A percentile compares a stretch with the other conserved stretches of the same genome.
Evolutionary conservation across 1,140 invertebrate genomes (phyloP).

Genomic region (Trigoniulus corallinus): DNA sequence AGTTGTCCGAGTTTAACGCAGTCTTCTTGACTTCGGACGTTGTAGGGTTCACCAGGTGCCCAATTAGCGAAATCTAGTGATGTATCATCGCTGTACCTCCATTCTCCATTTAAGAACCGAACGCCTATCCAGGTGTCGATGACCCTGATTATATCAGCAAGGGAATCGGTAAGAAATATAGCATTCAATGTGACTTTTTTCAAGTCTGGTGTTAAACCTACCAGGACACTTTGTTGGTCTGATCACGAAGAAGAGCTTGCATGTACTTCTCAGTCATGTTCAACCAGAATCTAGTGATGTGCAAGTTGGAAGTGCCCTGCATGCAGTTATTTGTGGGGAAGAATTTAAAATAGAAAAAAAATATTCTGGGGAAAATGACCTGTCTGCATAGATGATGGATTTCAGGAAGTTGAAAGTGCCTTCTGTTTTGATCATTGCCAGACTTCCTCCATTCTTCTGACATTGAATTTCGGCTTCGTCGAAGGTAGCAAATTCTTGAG

Average conservation of each 20-base stretch:
- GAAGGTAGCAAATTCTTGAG: neutral
- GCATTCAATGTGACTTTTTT: neutral
- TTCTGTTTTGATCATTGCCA: slow-evolving; percentile 2
- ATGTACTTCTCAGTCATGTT: neutral
- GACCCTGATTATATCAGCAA: neutral
- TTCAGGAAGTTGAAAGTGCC: neutral
- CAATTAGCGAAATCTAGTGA: neutral
- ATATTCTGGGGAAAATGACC: neutral
- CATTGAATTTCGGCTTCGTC: slow-evolving; percentile 5
- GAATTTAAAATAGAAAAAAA: neutral
- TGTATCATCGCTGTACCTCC: neutral
- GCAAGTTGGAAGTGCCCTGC: too few species aligned
- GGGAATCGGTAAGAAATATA: neutral
- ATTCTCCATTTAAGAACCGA: neutral
- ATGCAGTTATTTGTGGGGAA: neutral
- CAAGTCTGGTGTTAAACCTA: neutral
- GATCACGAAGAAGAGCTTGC: neutral
- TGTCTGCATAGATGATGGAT: slow-evolving; percentile 5
- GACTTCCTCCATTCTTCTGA: neutral
- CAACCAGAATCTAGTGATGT: neutral
- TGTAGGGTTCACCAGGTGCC: neutral
- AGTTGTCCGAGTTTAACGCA: neutral
- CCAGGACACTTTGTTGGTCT: neutral
- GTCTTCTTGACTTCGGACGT: neutral
- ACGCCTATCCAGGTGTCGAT: neutral